A percentile compares a stretch with the other conserved stretches of the same genome.
These are phyloP conservation scores for Acomys russatus DNA, from an alignment of 2,797 vertebrate genomes.

Conservation along the genomic window DNA sequence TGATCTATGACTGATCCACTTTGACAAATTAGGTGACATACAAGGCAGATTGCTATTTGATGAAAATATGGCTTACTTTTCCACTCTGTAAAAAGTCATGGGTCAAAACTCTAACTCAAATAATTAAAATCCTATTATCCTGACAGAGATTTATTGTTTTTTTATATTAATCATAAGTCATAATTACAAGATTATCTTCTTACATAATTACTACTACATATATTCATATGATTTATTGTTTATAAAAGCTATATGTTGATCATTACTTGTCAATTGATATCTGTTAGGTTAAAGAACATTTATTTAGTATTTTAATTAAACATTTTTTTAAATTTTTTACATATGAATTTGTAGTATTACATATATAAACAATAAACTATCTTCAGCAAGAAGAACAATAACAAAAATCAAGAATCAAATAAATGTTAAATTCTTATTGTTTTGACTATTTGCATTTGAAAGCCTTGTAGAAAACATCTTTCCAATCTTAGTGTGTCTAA, in stretches of 20 bases:
- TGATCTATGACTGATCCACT: neutral
- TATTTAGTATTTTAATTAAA: too few species aligned
- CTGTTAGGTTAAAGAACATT: neutral
- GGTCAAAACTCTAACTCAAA: neutral
- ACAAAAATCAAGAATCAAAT: too few species aligned
- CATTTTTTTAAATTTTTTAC: too few species aligned
- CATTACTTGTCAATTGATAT: neutral
- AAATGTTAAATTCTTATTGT: too few species aligned
- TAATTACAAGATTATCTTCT: neutral
- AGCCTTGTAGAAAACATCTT: too few species aligned
- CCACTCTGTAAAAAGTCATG: fast-evolving
- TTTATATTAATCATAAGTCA: neutral
- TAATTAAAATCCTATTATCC: neutral
- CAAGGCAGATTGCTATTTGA: neutral
- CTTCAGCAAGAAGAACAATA: too few species aligned
- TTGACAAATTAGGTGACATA: neutral
- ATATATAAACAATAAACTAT: too few species aligned
- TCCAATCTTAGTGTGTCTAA: too few species aligned
- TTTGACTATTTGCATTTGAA: too few species aligned
- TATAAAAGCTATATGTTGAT: neutral
- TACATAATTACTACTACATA: neutral
- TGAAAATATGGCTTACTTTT: neutral
- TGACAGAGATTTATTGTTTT: neutral
- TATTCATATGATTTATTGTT: neutral
- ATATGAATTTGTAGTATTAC: too few species aligned